These are phyloP conservation scores for Caranx melampygus DNA, from an alignment of 2,113 vertebrate species.

Conservation along the genomic window DNA sequence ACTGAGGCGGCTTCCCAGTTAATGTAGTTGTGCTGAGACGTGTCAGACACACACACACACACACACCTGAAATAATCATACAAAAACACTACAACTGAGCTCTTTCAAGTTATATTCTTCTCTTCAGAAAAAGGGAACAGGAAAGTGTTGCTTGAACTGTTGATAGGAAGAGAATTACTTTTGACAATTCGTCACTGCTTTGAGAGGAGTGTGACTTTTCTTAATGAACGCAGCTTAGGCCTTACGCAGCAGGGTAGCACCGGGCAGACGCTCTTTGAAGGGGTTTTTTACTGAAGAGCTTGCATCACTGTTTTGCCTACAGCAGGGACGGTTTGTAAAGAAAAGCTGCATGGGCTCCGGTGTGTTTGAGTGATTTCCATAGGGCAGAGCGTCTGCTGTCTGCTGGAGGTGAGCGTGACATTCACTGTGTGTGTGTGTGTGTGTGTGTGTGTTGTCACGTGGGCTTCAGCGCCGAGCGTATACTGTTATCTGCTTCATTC, in stretches of 20 bases:
- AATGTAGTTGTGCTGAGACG: neutral
- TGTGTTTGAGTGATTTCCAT: neutral
- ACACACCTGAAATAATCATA: neutral
- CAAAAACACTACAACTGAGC: neutral
- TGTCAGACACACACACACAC: neutral
- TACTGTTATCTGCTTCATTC: too few species aligned
- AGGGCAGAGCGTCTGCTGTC: neutral
- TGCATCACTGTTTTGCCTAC: conserved; percentile 39
- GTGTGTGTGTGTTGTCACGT: too few species aligned
- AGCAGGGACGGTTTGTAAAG: conserved; percentile 10
- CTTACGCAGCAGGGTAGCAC: conserved; percentile 31
- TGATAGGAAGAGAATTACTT: conserved; percentile 9
- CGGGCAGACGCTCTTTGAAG: conserved; percentile 42
- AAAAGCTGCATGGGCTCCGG: neutral
- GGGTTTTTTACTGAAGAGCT: conserved; percentile 35
- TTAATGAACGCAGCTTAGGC: conserved; percentile 35
- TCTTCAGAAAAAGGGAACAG: neutral
- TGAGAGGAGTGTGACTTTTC: conserved; percentile 34
- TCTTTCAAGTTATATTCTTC: neutral
- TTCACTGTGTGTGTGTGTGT: too few species aligned
- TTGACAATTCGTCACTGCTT: conserved; percentile 25
- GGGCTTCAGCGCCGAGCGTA: too few species aligned
- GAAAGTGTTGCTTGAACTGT: neutral
- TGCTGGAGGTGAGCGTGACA: too few species aligned
- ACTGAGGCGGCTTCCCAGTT: neutral